Base-by-base conservation (phyloP, 1,140 invertebrate genomes). In the Matsumurasca onukii region DNA sequence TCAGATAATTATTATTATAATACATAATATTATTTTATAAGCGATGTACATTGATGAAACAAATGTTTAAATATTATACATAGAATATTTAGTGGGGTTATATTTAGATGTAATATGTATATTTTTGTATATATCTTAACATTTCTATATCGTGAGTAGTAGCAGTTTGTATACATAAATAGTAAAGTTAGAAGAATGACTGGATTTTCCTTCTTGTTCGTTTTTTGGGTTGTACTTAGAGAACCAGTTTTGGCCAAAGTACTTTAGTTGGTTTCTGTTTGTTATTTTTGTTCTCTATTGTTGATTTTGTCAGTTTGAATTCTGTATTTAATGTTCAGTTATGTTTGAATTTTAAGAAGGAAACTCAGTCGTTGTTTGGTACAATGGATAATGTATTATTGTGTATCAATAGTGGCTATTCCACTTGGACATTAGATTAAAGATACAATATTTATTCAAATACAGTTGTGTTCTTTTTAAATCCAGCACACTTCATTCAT, bases 111-210 rank as follows among this genome's bases (percentile, higher is more conserved):
- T 65, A 65, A 65, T 65, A 65, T 65, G 62, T 65, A 65, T 65
- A 65, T 65, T 65, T 65, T 65, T 65, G 62, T 65, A 65, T 65
- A 65, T 65, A 65, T 65, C 62, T 65, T 65, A 48, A 65, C 34
- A 65, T 65, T 65, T 65, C 62, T 65, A 65, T 65, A 65, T 45
- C 24, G 62, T 65, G 61, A 31, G 62, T 39, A 39, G 62, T 63
- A 27, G n/a, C 31, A 65, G 62, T 65, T 48, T 65, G 34, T 65
- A 48, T 65, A 65, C 62, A 24, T 65, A 65, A 39, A 65, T 3
- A 15, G 27, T 24, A 45, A n/a, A n/a, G n/a, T n/a, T n/a, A 31
- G 3, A 25, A n/a, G 27, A 24, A 48, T 15, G 31, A 15, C 1
- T 45, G 13, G 59, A 48, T 65, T 45, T 65, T 65, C 62, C 62